These are phyloP conservation scores for Nesogale talazaci DNA, from an alignment of 2,113 vertebrate genomes.

Conservation along the genomic window DNA sequence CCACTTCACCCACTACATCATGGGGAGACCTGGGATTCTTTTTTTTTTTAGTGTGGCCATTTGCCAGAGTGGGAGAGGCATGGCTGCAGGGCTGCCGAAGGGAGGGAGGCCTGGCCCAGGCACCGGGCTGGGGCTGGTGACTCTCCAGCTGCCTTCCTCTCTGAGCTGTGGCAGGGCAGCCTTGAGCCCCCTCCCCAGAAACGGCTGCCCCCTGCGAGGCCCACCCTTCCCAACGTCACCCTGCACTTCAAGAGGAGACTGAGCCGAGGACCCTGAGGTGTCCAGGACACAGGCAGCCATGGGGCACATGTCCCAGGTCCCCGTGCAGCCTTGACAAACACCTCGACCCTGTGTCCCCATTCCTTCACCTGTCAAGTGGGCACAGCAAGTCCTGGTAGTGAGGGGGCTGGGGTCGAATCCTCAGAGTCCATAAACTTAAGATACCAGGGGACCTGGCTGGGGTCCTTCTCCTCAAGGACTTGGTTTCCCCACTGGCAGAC, in stretches of 20 bases:
- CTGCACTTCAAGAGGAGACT: too few relatives aligned
- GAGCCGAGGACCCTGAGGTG: not conserved
- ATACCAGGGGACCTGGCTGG: not conserved
- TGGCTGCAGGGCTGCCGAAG: fast-evolving
- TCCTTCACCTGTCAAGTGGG: not conserved
- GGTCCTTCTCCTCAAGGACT: not conserved
- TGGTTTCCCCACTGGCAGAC: not conserved
- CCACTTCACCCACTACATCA: too few relatives aligned
- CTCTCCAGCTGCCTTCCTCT: not conserved
- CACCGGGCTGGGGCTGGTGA: not conserved
- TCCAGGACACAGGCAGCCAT: not conserved
- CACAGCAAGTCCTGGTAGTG: too few relatives aligned
- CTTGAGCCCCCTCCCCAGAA: not conserved
- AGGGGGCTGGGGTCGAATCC: too few relatives aligned
- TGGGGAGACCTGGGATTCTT: not conserved
- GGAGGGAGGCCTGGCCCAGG: not conserved
- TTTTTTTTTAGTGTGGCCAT: too few relatives aligned
- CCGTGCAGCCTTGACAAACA: not conserved
- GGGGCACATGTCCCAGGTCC: not conserved
- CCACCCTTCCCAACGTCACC: too few relatives aligned
- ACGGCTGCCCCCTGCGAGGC: not conserved
- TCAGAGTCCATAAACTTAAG: too few relatives aligned
- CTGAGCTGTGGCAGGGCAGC: not conserved
- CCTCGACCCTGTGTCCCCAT: not conserved
- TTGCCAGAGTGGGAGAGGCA: not conserved